phyloP scores from a whole-genome alignment of 2,888 invertebrate genomes.

The Apomyelois bistriatella region DNA sequence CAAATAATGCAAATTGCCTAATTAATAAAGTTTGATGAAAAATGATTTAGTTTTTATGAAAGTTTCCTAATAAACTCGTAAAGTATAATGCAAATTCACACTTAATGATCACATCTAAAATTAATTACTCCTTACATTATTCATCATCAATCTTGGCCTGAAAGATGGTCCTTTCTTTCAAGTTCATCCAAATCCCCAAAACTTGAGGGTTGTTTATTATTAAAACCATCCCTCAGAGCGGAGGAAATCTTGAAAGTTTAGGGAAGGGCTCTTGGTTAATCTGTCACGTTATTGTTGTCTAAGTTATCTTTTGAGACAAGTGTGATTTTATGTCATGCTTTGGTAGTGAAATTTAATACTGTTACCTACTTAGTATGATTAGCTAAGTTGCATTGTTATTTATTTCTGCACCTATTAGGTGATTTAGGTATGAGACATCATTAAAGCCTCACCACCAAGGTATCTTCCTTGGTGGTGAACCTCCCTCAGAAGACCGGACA shows the following conservation, averaged over 20 bases:
- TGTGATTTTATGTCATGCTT: not conserved
- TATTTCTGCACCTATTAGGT: too few relatives aligned
- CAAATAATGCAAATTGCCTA: too few relatives aligned
- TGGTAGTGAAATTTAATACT: not conserved
- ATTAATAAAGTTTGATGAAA: not conserved
- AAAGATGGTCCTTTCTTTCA: conserved; percentile 15
- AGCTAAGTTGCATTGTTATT: conserved; percentile 26
- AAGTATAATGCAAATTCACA: not conserved
- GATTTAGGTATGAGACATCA: too few relatives aligned
- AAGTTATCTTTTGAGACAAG: conserved; percentile 16
- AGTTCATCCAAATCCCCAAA: conserved; percentile 12
- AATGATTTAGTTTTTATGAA: not conserved
- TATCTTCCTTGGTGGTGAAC: too few relatives aligned
- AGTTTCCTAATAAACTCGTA: not conserved
- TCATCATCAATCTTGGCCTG: conserved; percentile 3
- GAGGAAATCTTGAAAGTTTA: conserved; percentile 13
- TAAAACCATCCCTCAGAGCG: conserved; percentile 18
- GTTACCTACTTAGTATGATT: too few relatives aligned
- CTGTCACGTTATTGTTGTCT: conserved; percentile 24
- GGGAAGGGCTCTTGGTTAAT: conserved; percentile 21
- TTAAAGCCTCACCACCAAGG: too few relatives aligned
- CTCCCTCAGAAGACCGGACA: too few relatives aligned
- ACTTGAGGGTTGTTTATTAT: conserved; percentile 20
- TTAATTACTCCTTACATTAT: conserved; percentile 9
- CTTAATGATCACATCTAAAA: conserved; percentile 8